A percentile compares a stretch with the other conserved stretches of the same genome.
These are phyloP conservation scores for Tetragonisca angustula DNA, from an alignment of 2,888 invertebrate species.

Conservation along the genomic window DNA sequence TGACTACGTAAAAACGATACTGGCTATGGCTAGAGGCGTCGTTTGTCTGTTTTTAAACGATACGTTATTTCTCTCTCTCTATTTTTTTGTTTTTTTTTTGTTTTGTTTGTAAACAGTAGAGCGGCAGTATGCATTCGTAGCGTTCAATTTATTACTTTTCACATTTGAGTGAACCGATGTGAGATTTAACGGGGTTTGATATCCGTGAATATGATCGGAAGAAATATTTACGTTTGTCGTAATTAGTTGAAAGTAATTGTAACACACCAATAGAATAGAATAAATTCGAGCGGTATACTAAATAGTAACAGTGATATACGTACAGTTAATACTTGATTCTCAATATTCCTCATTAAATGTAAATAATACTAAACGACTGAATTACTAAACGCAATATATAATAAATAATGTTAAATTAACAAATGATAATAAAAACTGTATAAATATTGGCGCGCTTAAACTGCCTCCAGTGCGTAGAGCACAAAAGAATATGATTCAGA, in stretches of 20 bases:
- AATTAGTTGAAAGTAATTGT: not conserved
- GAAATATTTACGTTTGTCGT: not conserved
- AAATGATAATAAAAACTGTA: too few species aligned
- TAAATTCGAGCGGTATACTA: not conserved
- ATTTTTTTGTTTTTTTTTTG: not conserved
- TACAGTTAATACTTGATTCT: too few species aligned
- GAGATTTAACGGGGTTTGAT: not conserved
- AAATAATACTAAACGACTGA: too few species aligned
- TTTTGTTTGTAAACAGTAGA: not conserved
- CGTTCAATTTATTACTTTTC: not conserved
- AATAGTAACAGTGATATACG: too few species aligned
- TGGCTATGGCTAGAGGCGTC: not conserved
- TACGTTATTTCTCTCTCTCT: not conserved
- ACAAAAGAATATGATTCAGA: not conserved
- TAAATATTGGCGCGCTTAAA: too few species aligned
- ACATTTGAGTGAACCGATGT: not conserved
- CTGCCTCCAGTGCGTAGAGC: not conserved
- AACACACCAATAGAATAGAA: not conserved
- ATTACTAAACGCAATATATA: not conserved
- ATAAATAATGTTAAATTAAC: not conserved
- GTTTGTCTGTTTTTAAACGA: slow-evolving; percentile 3
- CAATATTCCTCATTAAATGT: too few species aligned
- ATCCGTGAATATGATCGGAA: not conserved
- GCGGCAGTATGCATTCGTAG: not conserved
- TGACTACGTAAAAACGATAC: not conserved